A percentile compares a stretch with the other conserved stretches of the same genome.
Conservation (phyloP, 2,888 invertebrate species). For the Latrodectus hesperus region DNA sequence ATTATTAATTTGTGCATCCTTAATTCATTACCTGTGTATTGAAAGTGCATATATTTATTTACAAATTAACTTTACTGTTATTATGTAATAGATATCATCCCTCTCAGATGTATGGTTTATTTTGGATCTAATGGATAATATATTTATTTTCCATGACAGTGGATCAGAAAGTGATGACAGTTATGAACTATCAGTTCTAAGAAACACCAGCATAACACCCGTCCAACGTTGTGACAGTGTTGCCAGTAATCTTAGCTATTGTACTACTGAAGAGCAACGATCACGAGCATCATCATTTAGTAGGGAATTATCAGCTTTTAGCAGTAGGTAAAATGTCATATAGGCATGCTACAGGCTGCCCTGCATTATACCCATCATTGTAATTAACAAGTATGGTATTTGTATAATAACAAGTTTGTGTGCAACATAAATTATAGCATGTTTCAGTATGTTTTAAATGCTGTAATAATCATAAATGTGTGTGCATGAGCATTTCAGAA, state of each 20-base stretch:
- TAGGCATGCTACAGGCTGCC: conserved; percentile 70
- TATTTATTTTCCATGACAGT: conserved; percentile 35
- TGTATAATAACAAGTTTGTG: too few relatives aligned
- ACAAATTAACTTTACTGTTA: too few relatives aligned
- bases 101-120: too few relatives aligned
- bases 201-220: conserved; percentile 65
- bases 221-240: conserved; percentile 66
- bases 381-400: too few relatives aligned
- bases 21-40: neutral
- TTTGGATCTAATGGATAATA: neutral
- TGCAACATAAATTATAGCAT: too few relatives aligned
- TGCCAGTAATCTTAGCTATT: conserved; percentile 66
- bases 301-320: conserved; percentile 66
- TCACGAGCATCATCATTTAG: conserved; percentile 66
- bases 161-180: conserved; percentile 71
- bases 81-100: too few relatives aligned
- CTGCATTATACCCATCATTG: conserved; percentile 38
- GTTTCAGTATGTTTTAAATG: too few relatives aligned
- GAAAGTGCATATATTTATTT: neutral
- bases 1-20: neutral
- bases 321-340: conserved; percentile 71
- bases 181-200: conserved; percentile 68
- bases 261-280: conserved; percentile 40
- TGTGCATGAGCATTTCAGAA: too few relatives aligned
- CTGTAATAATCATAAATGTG: too few relatives aligned